phyloP scores from a whole-genome alignment of 2,888 invertebrate genomes.

The Cantharis rufa region DNA sequence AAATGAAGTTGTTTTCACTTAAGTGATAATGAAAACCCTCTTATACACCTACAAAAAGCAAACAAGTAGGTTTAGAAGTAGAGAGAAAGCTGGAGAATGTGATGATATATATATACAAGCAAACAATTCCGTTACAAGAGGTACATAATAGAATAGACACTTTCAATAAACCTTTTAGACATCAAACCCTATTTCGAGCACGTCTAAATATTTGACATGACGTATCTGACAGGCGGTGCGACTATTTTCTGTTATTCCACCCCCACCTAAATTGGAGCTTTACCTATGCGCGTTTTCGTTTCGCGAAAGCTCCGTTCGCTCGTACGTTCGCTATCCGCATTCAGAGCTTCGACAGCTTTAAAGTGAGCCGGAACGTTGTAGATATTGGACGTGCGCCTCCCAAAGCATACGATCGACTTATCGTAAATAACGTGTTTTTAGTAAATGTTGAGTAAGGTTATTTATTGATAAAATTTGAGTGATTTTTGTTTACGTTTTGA shows the following conservation, averaged over 20 bases:
- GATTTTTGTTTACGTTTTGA: constrained; percentile 24
- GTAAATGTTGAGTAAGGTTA: constrained; percentile 26
- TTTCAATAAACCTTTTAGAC: constrained; percentile 38
- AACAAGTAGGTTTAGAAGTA: constrained; percentile 22
- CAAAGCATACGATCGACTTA: neutral
- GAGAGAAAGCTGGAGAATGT: constrained; percentile 15
- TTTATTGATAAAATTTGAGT: constrained; percentile 21
- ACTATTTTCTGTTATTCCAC: constrained; percentile 46
- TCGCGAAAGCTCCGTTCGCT: constrained; percentile 25
- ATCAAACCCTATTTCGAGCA: constrained; percentile 41
- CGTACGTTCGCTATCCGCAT: constrained; percentile 17
- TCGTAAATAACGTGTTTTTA: constrained; percentile 2
- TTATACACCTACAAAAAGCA: neutral
- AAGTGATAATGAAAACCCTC: neutral
- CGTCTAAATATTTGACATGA: constrained; percentile 47
- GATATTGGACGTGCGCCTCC: constrained; percentile 10
- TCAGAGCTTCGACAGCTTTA: constrained; percentile 34
- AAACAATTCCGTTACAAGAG: constrained; percentile 33
- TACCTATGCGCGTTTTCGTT: constrained; percentile 38
- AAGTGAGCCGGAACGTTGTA: constrained; percentile 29
- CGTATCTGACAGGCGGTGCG: constrained; percentile 49
- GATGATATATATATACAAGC: constrained; percentile 27
- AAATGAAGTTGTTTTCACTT: neutral
- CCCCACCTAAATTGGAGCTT: constrained; percentile 44
- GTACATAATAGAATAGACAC: constrained; percentile 35